A percentile compares a stretch with the other conserved stretches of the same genome.
Conservation (phyloP, 2,113 vertebrate genomes). For the Platichthys flesus region DNA sequence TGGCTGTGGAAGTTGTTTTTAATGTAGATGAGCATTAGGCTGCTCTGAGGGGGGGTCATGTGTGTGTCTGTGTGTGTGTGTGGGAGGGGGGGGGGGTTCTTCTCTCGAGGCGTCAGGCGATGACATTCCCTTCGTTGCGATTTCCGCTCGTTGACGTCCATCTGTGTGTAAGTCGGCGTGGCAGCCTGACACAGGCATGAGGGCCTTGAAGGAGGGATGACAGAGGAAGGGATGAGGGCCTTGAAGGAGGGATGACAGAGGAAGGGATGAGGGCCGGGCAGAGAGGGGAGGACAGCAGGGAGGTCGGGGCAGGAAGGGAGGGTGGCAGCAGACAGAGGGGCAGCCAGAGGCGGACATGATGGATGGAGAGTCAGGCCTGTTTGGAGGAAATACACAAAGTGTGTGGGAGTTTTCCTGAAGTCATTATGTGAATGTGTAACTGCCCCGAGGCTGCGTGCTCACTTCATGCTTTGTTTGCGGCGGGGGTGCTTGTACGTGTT, state of each 20-base stretch:
- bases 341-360: neutral
- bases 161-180: conserved; percentile 50
- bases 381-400: neutral
- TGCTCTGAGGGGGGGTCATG: neutral
- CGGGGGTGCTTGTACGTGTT: no score
- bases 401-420: neutral
- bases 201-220: conserved; percentile 57
- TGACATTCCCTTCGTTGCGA: conserved; percentile 52
- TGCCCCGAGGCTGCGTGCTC: neutral
- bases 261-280: conserved; percentile 32
- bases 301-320: conserved; percentile 19
- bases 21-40: neutral
- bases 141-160: conserved; percentile 45
- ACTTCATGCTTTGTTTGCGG: neutral
- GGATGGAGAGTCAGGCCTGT: conserved; percentile 7
- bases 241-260: conserved; percentile 55
- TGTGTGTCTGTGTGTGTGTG: no score
- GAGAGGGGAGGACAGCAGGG: conserved; percentile 19
- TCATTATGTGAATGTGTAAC: neutral
- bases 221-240: conserved; percentile 47
- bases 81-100: conserved; percentile 6
- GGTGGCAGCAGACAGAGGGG: conserved; percentile 26
- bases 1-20: conserved; percentile 14
- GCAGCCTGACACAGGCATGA: conserved; percentile 62
- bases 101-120: conserved; percentile 38